These are phyloP conservation scores for Drosophila bocqueti DNA, from an alignment of 1,140 invertebrate species.

Conservation along the genomic window DNA sequence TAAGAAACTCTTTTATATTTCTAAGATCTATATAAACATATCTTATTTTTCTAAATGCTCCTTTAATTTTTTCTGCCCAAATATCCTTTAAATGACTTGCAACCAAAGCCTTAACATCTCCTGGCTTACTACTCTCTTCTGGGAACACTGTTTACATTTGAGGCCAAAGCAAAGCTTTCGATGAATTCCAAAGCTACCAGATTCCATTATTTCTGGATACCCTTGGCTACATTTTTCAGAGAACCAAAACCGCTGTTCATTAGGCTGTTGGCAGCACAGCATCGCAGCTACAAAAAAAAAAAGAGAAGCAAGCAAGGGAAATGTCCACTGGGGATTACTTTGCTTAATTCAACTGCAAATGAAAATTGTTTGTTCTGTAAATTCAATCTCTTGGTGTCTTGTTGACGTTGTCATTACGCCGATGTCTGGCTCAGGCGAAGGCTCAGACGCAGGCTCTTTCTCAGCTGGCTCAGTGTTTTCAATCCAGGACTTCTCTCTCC, in stretches of 20 bases:
- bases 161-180: not conserved
- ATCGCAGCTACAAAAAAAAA: not conserved
- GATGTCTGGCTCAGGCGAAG: conserved; percentile 9
- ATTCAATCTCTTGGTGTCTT: conserved; percentile 78
- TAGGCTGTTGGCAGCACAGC: conserved; percentile 19
- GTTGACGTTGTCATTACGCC: conserved; percentile 74
- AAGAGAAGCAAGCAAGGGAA: conserved; percentile 13
- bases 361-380: conserved; percentile 83
- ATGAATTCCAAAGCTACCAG: conserved; percentile 7
- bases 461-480: not conserved
- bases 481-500: conserved; percentile 7
- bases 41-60: not conserved
- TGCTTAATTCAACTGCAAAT: conserved; percentile 83
- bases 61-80: not conserved
- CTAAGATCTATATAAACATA: not conserved
- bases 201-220: conserved; percentile 7
- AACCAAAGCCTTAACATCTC: not conserved
- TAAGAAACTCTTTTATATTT: no score
- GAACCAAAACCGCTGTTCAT: conserved; percentile 42
- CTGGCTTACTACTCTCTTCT: not conserved
- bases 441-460: not conserved
- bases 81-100: not conserved
- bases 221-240: conserved; percentile 7
- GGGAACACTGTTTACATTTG: not conserved
- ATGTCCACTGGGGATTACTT: conserved; percentile 78